Percentiles rank a stretch among this genome's conserved stretches.
These are phyloP conservation scores for Cathartes aura DNA, from an alignment of 2,113 vertebrate species.

Conservation along the genomic window DNA sequence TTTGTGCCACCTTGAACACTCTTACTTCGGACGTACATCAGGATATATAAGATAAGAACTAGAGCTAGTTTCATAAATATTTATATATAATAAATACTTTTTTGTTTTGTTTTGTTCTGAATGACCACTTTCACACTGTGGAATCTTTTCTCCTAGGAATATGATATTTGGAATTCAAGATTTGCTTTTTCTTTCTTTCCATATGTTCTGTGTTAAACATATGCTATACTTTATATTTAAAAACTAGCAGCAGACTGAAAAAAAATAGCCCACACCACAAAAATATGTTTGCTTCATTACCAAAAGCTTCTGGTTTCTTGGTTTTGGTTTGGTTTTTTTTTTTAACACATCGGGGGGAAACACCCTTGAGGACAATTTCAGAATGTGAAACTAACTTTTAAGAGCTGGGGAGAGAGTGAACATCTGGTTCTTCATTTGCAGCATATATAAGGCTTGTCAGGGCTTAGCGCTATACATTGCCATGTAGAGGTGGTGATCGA, in stretches of 20 bases:
- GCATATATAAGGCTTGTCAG: not conserved
- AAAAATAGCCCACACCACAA: constrained; percentile 51
- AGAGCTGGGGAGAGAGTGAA: not conserved
- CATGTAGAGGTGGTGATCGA: not conserved
- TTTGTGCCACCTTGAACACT: not conserved
- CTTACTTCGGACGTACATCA: not conserved
- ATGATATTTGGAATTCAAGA: constrained; percentile 66
- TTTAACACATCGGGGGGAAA: not conserved
- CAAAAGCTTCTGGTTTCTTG: constrained; percentile 43
- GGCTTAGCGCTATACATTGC: not conserved
- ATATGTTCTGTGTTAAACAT: constrained; percentile 76
- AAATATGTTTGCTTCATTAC: constrained; percentile 78
- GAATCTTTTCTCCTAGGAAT: constrained; percentile 41
- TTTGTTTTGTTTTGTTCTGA: not conserved
- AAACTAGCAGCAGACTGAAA: constrained; percentile 69
- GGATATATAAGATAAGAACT: not conserved
- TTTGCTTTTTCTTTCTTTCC: constrained; percentile 72
- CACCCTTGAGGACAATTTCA: constrained; percentile 16
- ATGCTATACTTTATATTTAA: constrained; percentile 77
- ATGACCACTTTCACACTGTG: constrained; percentile 13
- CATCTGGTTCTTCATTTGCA: constrained; percentile 32
- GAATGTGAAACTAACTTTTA: constrained; percentile 7
- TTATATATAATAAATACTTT: not conserved
- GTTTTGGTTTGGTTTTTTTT: not conserved
- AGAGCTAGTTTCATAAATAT: not conserved